Conservation (phyloP, 2,797 vertebrate species). For the Sphaeramia orbicularis region DNA sequence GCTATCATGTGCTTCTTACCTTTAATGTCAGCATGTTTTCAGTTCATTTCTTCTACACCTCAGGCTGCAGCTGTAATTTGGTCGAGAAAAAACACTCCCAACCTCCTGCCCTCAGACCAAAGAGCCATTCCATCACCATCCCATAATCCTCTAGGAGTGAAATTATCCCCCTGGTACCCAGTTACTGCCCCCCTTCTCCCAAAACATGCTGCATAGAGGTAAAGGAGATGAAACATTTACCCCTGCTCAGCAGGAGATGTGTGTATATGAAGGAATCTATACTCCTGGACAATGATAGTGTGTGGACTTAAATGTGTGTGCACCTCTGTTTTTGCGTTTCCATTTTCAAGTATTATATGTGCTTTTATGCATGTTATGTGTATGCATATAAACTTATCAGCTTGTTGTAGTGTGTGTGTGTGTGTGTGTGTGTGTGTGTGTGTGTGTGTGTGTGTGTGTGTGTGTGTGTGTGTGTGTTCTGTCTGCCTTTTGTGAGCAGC, state of each 20-base stretch:
- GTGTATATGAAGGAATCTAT: slow-evolving; percentile 5
- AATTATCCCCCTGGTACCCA: slow-evolving; percentile 52
- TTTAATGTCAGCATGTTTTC: slow-evolving; percentile 49
- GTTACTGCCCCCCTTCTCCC: slow-evolving; percentile 13
- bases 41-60: slow-evolving; percentile 45
- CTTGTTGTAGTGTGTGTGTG: background rate
- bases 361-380: slow-evolving; percentile 21
- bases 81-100: slow-evolving; percentile 18
- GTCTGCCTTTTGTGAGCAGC: slow-evolving; percentile 16
- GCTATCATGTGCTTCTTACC: slow-evolving; percentile 35
- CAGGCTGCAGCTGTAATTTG: slow-evolving; percentile 59
- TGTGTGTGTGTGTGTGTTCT: no score
- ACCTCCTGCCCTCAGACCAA: slow-evolving; percentile 29
- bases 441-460: no score
- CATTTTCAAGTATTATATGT: slow-evolving; percentile 2
- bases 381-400: slow-evolving; percentile 10
- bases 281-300: background rate
- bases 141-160: slow-evolving; percentile 47
- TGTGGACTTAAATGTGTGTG: slow-evolving; percentile 8
- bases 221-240: slow-evolving; percentile 34
- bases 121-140: slow-evolving; percentile 64
- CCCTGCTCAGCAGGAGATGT: slow-evolving; percentile 5
- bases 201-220: slow-evolving; percentile 38
- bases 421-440: slow-evolving; percentile 16
- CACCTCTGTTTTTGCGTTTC: slow-evolving; percentile 1